phyloP scores from a whole-genome alignment of 2,113 vertebrate species.

The Rhodinocichla rosea region DNA sequence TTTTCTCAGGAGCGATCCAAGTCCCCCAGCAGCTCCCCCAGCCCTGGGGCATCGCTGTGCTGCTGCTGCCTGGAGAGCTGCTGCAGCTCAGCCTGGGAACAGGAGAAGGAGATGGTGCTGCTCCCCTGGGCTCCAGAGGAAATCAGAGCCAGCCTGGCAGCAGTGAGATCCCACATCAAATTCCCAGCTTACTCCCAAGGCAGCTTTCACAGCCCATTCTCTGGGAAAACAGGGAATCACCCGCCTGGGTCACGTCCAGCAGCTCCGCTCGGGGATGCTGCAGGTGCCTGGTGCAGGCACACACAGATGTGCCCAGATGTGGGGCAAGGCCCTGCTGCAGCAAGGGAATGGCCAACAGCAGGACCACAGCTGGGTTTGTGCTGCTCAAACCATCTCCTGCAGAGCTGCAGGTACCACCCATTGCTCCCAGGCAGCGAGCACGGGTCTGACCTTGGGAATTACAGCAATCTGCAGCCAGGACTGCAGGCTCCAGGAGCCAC shows the following conservation, averaged over 20 bases:
- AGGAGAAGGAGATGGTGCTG: background rate
- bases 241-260: background rate
- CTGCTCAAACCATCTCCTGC: background rate
- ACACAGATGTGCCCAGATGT: background rate
- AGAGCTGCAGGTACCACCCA: background rate
- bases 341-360: background rate
- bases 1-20: background rate
- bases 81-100: background rate
- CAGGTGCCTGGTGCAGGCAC: background rate
- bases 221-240: background rate
- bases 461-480: background rate
- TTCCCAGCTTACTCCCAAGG: background rate
- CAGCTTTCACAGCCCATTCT: background rate
- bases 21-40: background rate
- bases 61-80: background rate
- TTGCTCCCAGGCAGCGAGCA: background rate
- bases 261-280: background rate
- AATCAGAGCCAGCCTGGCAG: background rate
- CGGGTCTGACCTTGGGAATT: background rate
- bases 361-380: fast-evolving
- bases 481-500: background rate
- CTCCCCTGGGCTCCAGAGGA: background rate
- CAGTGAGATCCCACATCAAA: background rate
- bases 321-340: background rate
- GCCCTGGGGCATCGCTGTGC: fast-evolving